Base-by-base conservation (phyloP, 2,797 vertebrate species). In the Darevskia nairensis region DNA sequence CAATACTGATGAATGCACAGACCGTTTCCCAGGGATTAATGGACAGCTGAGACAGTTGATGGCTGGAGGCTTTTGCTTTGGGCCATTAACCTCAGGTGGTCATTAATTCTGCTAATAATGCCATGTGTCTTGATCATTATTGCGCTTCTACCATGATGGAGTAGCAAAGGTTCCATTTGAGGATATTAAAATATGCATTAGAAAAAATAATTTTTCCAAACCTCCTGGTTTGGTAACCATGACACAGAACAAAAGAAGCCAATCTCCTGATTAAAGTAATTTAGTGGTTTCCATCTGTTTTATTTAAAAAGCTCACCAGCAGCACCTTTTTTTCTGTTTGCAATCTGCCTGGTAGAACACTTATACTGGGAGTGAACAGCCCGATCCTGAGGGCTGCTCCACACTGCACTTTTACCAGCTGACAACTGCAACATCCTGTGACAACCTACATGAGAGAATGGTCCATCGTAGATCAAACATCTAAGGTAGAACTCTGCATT, bases 71-170 rank as follows among this genome's bases (percentile, higher is more conserved):
- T 59, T 95, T 93, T 92, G 86, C 90, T 2, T 27, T 92, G 90
- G 82, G 82, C 74, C 92, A 82, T 94, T 94, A 94, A 93, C 85
- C 84, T 91, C 85, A 90, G 90, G 92, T 92, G 84, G 83, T 91
- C 92, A 93, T 95, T 94, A 93, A 94, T 94, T 95, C 90, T 90
- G 91, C 87, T 89, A 91, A 84, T 93, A 94, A 91, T 92, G 66
- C 83, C 86, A 35, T 15, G 21, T 93, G 79, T 85, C 86, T 89
- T 84, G 80, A 93, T 90, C 85, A 80, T 95, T 92, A 92, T 92
- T 93, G 76, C 50, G 89, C 39, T 82, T 85, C 29, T 94, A 77
- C 19, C 86, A 76, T 90, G 91, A 91, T 82, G 69, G 59, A 95
- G 41, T 89, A 92, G 82, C 10, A 84, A 94, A 82, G 83, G 72